These are phyloP conservation scores for Caretta caretta DNA, from an alignment of 2,113 vertebrate species.

Conservation along the genomic window DNA sequence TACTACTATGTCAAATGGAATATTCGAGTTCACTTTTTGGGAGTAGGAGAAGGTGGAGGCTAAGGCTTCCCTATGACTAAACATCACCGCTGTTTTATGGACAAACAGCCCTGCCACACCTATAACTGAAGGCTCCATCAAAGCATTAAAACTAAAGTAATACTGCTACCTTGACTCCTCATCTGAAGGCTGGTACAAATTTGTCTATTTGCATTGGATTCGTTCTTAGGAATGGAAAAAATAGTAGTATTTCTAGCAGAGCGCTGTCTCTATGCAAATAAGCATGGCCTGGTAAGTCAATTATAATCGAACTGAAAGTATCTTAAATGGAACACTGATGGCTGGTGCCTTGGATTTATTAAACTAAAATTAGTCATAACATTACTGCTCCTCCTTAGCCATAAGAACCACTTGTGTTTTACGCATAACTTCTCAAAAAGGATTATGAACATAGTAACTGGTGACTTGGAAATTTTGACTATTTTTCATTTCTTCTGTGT, in stretches of 20 bases:
- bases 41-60: neutral
- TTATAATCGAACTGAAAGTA: neutral
- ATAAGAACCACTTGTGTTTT: neutral
- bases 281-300: neutral
- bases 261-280: neutral
- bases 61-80: neutral
- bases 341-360: neutral
- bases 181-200: fast-evolving
- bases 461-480: slow-evolving; percentile 24
- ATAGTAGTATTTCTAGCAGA: neutral
- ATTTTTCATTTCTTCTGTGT: neutral
- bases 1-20: neutral
- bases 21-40: fast-evolving
- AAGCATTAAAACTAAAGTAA: neutral
- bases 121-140: slow-evolving; percentile 32
- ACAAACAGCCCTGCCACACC: neutral
- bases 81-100: neutral
- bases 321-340: neutral
- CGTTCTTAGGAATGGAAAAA: neutral
- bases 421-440: fast-evolving
- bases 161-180: fast-evolving
- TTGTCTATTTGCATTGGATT: neutral
- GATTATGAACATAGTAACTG: fast-evolving
- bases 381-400: neutral
- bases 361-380: neutral